Evolutionary conservation across 2,888 invertebrate genomes (phyloP), one percentile per base, ranked within the genome.

Genomic region (Acanthosepion pharaonis): DNA sequence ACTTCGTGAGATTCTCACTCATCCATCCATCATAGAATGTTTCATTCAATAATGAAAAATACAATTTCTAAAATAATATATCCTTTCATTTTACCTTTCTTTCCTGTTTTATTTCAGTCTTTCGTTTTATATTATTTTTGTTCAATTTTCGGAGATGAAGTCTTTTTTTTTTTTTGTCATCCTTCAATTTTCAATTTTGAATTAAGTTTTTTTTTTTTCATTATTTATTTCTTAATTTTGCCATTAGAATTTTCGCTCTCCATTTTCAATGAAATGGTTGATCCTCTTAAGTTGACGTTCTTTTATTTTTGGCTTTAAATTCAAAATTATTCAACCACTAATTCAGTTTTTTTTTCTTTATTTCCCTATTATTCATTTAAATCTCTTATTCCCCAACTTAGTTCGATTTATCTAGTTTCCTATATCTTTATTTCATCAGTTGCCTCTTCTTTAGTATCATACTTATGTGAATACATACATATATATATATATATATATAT

Each of bases 41-140:
- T 78, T 78, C n/a, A 78, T n/a, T 78, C 78, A 78, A 78, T 78
- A 78, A 78, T 78, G 78, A 78, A 78, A 78, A 78, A n/a, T 78
- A 78, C 78, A 78, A 15, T 78, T 78, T 78, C 78, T 78, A 11
- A 78, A 78, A 78, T 78, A 78, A 78, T 78, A 78, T 78, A 78
- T 15, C n/a, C n/a, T 78, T 78, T 78, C 15, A 1, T 15, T n/a
- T 33, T 11, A 59, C 5, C 33, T 78, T 78, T 4, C 5, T 59
- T 59, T 23, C 59, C 23, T 23, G 5, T 59, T 59, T 59, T 59
- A 59, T 59, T 59, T 59, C 23, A 59, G 59, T 5, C 15, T 18
- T 55, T 55, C 20, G 55, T 55, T 55, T 55, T 55, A 55, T 55
- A 9, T 11, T 15, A 15, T 78, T 78, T 78, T 78, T 78, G 15